Base-by-base conservation (phyloP, 2,888 invertebrate genomes). In the Darwinula stevensoni region DNA sequence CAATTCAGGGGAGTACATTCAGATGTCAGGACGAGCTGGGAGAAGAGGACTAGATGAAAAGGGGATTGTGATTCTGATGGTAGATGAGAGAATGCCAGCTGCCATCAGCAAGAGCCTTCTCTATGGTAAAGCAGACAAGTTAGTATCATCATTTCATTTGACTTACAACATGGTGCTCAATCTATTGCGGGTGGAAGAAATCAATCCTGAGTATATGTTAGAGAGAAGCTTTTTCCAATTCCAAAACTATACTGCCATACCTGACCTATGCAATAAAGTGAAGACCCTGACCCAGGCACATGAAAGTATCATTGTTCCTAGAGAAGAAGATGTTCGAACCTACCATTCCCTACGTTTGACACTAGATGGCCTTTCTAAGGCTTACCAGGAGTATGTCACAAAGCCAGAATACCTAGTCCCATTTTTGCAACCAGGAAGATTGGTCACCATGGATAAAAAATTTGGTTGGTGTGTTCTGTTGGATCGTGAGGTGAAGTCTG, bases 161-260 rank as follows among this genome's bases (percentile, higher is more conserved):
- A 94, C 94, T 0, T 99, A 99, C 52, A 97, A 97, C 50, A 99
- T 99, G 97, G 91, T 99, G 3, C 53, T 88, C 34, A 72, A 99
- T 64, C 57, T 99, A 39, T 57, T 97, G 39, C 58, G 99, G 40
- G 97, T 97, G 1, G 97, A 97, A 53, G 97, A 91, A 57, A 91
- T 99, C 34, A 94, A 97, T 56, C 97, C 97, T 0, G 91, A 97
- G 51, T 97, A 84, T 47, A 94, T 99, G 86, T 57, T 99, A 46
- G 91, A 94, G 47, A 61, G 88, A 38, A 88, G 88, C 42, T 99
- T 99, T 56, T 88, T 71, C 53, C 97, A 99, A 53, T 99, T 97
- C 47, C 99, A 99, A 57, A 97, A 94, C 56, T 91, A 88, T 54
- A 68, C 86, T 0, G 64, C 72, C 12, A 80, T 99, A 44, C 97